These are phyloP conservation scores for Penaeus vannamei DNA, from an alignment of 1,140 invertebrate genomes.

Conservation along the genomic window DNA sequence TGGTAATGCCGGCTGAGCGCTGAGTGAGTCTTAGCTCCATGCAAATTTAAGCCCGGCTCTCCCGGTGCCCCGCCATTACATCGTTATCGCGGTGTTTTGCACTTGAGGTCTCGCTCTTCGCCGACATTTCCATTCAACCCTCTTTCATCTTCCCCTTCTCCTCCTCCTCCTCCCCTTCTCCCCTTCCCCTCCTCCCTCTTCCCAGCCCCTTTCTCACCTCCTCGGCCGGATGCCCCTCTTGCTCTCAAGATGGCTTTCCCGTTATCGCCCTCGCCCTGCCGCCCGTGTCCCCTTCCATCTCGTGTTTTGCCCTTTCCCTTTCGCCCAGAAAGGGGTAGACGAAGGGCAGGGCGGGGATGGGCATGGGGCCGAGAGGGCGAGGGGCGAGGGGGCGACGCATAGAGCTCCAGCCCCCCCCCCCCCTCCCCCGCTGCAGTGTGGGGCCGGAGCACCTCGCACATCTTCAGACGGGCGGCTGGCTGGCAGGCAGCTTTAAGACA, in stretches of 20 bases:
- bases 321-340: not conserved
- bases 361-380: not conserved
- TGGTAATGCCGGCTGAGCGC: too few relatives aligned
- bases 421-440: too few relatives aligned
- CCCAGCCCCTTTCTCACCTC: not conserved
- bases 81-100: too few relatives aligned
- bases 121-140: not conserved
- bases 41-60: too few relatives aligned
- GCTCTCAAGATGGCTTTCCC: too few relatives aligned
- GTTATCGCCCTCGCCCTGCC: not conserved
- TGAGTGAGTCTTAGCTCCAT: too few relatives aligned
- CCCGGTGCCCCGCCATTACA: too few relatives aligned
- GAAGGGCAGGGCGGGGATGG: not conserved
- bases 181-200: not conserved
- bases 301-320: not conserved
- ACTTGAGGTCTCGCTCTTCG: not conserved
- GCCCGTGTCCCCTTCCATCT: not conserved
- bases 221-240: too few relatives aligned
- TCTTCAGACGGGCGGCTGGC: slow-evolving; percentile 43
- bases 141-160: not conserved
- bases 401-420: too few relatives aligned
- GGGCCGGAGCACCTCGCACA: not conserved
- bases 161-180: not conserved
- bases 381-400: too few relatives aligned
- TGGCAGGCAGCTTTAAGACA: slow-evolving; percentile 56